Evolutionary conservation across 2,888 invertebrate species (phyloP).

Genomic region (Agriopis leucophaearia): DNA sequence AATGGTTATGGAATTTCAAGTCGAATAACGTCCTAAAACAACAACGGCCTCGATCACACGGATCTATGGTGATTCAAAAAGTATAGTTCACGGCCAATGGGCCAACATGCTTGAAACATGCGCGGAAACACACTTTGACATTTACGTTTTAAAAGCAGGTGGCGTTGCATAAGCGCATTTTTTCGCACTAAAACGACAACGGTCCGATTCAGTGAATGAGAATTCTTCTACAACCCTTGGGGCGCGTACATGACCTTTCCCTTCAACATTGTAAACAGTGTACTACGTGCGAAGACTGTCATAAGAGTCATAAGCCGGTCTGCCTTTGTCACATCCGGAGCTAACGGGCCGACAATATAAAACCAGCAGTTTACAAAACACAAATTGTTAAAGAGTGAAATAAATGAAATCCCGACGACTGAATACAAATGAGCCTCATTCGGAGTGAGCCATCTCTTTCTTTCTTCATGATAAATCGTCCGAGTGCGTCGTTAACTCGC

Average conservation of each 20-base stretch:
- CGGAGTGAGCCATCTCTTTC: constrained; percentile 76
- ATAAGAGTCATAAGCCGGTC: constrained; percentile 69
- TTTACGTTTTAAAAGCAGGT: constrained; percentile 73
- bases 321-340: constrained; percentile 72
- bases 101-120: constrained; percentile 45
- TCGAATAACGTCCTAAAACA: constrained; percentile 9
- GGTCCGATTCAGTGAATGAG: constrained; percentile 67
- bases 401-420: constrained; percentile 72
- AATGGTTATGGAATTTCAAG: constrained; percentile 10
- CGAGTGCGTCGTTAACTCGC: constrained; percentile 78
- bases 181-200: constrained; percentile 72
- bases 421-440: constrained; percentile 82
- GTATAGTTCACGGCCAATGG: constrained; percentile 66
- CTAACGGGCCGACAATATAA: constrained; percentile 73
- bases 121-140: constrained; percentile 76
- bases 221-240: constrained; percentile 60
- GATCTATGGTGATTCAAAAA: constrained; percentile 75
- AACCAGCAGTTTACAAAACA: constrained; percentile 76
- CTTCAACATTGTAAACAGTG: constrained; percentile 48
- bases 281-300: constrained; percentile 62
- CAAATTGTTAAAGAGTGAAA: constrained; percentile 77
- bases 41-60: constrained; percentile 59
- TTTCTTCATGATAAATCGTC: constrained; percentile 78
- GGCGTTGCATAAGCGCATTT: constrained; percentile 69
- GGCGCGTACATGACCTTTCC: constrained; percentile 66